These are phyloP conservation scores for Gastrophryne carolinensis DNA, from an alignment of 2,797 vertebrate genomes.

Conservation along the genomic window DNA sequence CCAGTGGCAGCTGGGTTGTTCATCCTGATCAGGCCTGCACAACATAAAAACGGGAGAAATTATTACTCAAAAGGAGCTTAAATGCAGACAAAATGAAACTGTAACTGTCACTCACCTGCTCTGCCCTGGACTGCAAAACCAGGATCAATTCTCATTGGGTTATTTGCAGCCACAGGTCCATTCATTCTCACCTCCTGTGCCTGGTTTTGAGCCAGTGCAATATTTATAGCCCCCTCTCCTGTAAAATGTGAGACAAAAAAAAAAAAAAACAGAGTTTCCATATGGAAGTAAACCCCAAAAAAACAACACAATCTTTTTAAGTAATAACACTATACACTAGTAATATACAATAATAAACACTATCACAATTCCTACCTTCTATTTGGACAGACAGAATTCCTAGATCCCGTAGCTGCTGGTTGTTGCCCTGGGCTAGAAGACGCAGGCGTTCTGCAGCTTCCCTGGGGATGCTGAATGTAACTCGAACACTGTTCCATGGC, in stretches of 20 bases:
- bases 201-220: constrained; percentile 86
- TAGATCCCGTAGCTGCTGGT: constrained; percentile 94
- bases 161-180: constrained; percentile 84
- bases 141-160: constrained; percentile 85
- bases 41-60: constrained; percentile 35
- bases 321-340: too few species aligned
- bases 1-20: constrained; percentile 73
- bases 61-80: background rate
- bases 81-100: too few species aligned
- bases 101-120: constrained; percentile 73
- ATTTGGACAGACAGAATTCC: constrained; percentile 98
- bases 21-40: constrained; percentile 85
- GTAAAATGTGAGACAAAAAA: constrained; percentile 41
- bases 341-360: too few species aligned
- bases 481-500: constrained; percentile 97
- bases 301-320: too few species aligned
- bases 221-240: constrained; percentile 97
- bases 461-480: constrained; percentile 97
- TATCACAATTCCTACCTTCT: constrained; percentile 76
- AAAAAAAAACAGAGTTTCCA: background rate
- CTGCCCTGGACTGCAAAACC: constrained; percentile 85
- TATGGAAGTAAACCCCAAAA: background rate
- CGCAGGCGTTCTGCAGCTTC: constrained; percentile 93
- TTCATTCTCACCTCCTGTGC: constrained; percentile 92
- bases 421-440: constrained; percentile 93